Conservation (phyloP, 1,140 invertebrate species). For the Drosophila seguyi region DNA sequence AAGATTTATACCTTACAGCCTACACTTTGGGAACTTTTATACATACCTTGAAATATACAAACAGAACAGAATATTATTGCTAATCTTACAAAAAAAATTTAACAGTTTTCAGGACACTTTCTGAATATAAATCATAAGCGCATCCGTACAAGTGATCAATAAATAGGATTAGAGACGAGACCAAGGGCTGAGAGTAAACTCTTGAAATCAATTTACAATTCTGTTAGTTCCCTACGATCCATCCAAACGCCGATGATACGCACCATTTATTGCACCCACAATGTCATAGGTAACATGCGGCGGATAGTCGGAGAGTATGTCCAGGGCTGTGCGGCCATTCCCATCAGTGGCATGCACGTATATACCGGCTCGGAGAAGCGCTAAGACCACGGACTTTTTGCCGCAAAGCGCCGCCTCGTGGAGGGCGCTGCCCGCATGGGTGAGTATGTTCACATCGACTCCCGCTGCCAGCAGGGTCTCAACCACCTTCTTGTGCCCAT, state of each 20-base stretch:
- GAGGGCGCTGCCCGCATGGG: constrained; percentile 94
- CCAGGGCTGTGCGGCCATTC: constrained; percentile 93
- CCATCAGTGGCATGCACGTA: constrained; percentile 92
- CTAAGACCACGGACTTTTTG: constrained; percentile 94
- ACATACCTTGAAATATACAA: neutral
- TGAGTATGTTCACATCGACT: constrained; percentile 95
- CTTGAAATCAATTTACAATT: neutral
- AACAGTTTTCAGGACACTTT: neutral
- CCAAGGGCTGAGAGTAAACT: neutral
- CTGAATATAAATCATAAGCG: neutral
- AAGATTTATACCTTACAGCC: neutral
- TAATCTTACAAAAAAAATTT: too few relatives aligned
- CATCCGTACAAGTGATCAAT: neutral
- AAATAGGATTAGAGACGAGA: neutral
- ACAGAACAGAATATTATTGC: too few relatives aligned
- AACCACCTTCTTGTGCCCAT: constrained; percentile 95
- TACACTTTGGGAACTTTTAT: neutral
- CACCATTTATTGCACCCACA: constrained; percentile 92
- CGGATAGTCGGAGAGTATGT: constrained; percentile 94
- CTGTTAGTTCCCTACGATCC: neutral
- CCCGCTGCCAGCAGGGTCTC: constrained; percentile 93
- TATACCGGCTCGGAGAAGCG: constrained; percentile 93
- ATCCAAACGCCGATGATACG: constrained; percentile 16
- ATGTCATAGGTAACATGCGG: constrained; percentile 94
- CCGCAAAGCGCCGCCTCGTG: constrained; percentile 98